Conservation (phyloP, 2,113 vertebrate genomes). For the Gavia stellata region DNA sequence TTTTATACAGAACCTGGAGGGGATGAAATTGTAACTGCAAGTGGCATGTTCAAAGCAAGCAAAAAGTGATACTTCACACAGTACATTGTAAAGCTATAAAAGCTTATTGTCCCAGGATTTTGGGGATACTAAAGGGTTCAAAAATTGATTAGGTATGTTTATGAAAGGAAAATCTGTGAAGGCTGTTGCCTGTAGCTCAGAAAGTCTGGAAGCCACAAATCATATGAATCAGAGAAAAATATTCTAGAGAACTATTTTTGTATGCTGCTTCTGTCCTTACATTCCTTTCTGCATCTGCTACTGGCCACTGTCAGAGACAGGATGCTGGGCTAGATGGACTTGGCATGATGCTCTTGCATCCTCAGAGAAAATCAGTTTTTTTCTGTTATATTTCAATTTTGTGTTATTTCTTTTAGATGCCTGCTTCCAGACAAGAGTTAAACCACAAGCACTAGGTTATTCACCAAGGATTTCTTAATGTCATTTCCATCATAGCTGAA, state of each 20-base stretch:
- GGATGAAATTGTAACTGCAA: neutral
- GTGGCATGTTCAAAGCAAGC: neutral
- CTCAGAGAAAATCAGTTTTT: neutral
- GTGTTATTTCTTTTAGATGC: neutral
- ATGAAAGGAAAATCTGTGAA: neutral
- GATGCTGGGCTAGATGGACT: neutral
- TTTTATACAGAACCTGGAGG: neutral
- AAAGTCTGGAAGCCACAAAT: neutral
- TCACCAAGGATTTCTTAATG: constrained; percentile 39
- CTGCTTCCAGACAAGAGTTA: neutral
- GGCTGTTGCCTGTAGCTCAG: neutral
- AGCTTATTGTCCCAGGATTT: neutral
- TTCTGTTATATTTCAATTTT: neutral
- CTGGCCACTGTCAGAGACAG: neutral
- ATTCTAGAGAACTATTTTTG: neutral
- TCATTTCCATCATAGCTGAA: constrained; percentile 23
- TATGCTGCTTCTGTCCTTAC: neutral
- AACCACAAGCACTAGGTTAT: constrained; percentile 17
- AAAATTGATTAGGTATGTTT: neutral
- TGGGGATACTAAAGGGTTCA: neutral
- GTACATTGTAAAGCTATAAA: neutral
- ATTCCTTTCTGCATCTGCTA: neutral
- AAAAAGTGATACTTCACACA: neutral
- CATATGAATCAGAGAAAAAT: neutral
- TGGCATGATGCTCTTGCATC: neutral